phyloP scores from a whole-genome alignment of 1,140 invertebrate genomes.

The Cotesia typhae region DNA sequence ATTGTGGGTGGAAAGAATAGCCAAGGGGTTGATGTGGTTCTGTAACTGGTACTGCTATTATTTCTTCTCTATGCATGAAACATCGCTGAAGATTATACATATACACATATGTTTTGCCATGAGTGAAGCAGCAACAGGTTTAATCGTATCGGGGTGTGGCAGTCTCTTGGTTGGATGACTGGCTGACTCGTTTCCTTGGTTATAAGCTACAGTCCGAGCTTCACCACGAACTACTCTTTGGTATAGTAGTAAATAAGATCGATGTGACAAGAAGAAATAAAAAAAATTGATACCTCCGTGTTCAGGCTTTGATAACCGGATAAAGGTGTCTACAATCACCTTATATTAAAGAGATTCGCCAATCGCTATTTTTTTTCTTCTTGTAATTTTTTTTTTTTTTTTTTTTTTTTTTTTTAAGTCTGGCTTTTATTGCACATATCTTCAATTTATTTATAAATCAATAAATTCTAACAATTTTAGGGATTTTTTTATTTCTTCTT shows the following conservation, averaged over 20 bases:
- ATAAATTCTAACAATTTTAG: too few relatives aligned
- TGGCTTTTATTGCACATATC: not conserved
- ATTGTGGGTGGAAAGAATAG: conserved; percentile 7
- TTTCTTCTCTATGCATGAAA: conserved; percentile 36
- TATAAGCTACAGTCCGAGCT: conserved; percentile 21
- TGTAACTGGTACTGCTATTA: conserved; percentile 25
- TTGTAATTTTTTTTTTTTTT: conserved; percentile 15
- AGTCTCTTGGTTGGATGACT: conserved; percentile 42
- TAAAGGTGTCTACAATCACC: conserved; percentile 25
- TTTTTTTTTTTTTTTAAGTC: not conserved
- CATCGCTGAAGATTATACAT: conserved; percentile 38
- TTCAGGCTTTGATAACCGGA: conserved; percentile 33
- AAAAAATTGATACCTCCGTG: conserved; percentile 36
- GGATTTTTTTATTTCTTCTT: too few relatives aligned
- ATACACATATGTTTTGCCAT: conserved; percentile 44
- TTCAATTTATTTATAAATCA: not conserved
- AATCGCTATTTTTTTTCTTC: conserved; percentile 27
- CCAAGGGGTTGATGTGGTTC: conserved; percentile 30
- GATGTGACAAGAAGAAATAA: conserved; percentile 49
- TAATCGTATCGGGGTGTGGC: conserved; percentile 61
- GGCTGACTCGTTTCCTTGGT: conserved; percentile 29
- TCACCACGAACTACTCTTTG: conserved; percentile 21
- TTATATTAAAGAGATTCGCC: conserved; percentile 16
- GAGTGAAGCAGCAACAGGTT: conserved; percentile 60
- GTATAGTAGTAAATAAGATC: conserved; percentile 48